Evolutionary conservation across 2,888 invertebrate genomes (phyloP).

Genomic region (Suillia variegata): DNA sequence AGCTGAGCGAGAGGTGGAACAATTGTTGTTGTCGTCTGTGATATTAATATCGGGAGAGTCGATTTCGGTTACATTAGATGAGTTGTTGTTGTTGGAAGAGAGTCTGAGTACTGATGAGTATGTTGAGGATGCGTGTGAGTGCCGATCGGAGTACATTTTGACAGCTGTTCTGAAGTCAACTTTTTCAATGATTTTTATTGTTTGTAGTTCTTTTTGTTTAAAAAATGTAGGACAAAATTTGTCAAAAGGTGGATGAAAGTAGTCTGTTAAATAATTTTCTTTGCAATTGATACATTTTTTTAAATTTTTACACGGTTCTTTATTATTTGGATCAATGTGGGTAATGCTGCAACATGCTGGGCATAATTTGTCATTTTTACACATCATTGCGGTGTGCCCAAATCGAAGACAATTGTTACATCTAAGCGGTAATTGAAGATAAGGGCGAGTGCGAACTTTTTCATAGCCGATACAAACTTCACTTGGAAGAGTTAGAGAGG

Average conservation of each 20-base stretch:
- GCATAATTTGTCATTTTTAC: not conserved
- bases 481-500: slow-evolving; percentile 13
- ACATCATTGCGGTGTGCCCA: not conserved
- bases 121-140: too few relatives aligned
- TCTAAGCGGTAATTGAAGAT: not conserved
- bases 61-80: too few relatives aligned
- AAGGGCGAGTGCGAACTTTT: slow-evolving; percentile 20
- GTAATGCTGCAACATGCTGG: not conserved
- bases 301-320: not conserved
- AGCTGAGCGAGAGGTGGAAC: too few relatives aligned
- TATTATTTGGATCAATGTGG: not conserved
- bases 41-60: too few relatives aligned
- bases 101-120: too few relatives aligned
- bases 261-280: not conserved
- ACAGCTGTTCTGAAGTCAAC: slow-evolving; percentile 1
- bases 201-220: not conserved
- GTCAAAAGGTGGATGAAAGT: too few relatives aligned
- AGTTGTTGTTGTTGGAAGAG: too few relatives aligned
- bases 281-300: slow-evolving; percentile 1
- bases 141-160: too few relatives aligned
- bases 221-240: not conserved
- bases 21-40: too few relatives aligned
- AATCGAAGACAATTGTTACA: not conserved
- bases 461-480: slow-evolving; percentile 21
- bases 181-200: not conserved